phyloP scores from a whole-genome alignment of 2,797 vertebrate genomes.

The Sebastes baramenuke region DNA sequence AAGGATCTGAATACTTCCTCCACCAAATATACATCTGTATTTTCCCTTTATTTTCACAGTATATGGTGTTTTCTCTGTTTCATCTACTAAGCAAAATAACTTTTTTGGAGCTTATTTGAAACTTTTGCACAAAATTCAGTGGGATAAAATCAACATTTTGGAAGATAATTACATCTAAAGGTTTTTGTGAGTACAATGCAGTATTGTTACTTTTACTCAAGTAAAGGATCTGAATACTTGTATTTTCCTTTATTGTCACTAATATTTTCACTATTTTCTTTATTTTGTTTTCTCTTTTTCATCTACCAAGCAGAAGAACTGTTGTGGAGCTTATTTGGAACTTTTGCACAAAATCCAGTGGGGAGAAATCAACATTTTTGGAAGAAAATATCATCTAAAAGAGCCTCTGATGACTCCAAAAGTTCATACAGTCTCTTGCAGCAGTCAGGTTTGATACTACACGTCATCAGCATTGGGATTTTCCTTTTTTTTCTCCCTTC shows the following conservation, averaged over 20 bases:
- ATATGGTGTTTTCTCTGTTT: not conserved
- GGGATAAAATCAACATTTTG: too few species aligned
- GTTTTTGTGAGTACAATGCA: not conserved
- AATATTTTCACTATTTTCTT: too few species aligned
- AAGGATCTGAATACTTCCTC: not conserved
- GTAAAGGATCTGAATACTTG: not conserved
- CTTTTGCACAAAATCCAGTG: not conserved
- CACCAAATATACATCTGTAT: not conserved
- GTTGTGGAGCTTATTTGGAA: not conserved
- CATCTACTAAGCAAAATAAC: not conserved
- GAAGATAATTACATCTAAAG: too few species aligned
- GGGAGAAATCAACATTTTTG: not conserved
- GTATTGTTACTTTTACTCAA: not conserved
- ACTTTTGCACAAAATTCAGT: too few species aligned
- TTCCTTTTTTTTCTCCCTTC: constrained; percentile 39
- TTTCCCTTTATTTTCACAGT: not conserved
- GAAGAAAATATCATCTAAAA: not conserved
- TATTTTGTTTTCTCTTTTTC: not conserved
- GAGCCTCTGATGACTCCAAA: not conserved
- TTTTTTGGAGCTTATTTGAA: too few species aligned
- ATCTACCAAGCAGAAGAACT: constrained; percentile 7
- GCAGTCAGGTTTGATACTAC: constrained; percentile 63
- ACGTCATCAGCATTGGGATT: constrained; percentile 71
- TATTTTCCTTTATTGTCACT: not conserved
- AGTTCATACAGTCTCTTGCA: constrained; percentile 30